Base-by-base conservation (phyloP, 1,140 invertebrate species). In the Leptinotarsa lineolata region DNA sequence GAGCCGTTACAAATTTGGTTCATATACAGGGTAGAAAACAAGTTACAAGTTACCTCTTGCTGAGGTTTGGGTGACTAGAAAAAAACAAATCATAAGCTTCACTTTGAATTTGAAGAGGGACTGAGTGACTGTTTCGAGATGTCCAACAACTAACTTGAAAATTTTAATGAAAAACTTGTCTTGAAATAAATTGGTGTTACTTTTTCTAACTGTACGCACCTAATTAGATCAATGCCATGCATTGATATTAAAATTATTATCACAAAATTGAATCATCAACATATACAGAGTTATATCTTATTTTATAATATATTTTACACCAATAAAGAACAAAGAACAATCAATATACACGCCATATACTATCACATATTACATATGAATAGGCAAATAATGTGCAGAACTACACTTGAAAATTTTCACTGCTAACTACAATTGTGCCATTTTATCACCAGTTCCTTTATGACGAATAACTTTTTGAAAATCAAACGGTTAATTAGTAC, bases 391-490 rank as follows among this genome's bases (percentile, higher is more conserved):
- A 68, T 21, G 67, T 68, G 67, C 67, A 68, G 46, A 20, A 48
- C 46, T 68, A 48, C 45, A 45, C 46, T n/a, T 54, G 15, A 18
- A 68, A 68, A 20, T 48, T 48, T 68, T 68, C 20, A 68, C 20
- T 46, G 45, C 67, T 68, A 68, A 54, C 67, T 68, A 68, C 67
- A 54, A 68, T 39, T 68, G 22, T 22, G 22, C 22, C 45, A 15
- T 45, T 68, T 39, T 68, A 68, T 68, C 67, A 68, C 67, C 67
- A 68, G 67, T 48, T 68, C 46, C 18, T 68, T 46, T 54, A 67
- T 68, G 67, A 68, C 67, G 67, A 68, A 68, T 54, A 45, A 68
- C 22, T 54, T n/a, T 68, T 39, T 18, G 0, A 11, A 48, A 68
- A 39, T 39, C 20, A 67, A 65, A 67, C 65, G 12, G 11, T 67